Percentiles rank a stretch among this genome's conserved stretches.
These are phyloP conservation scores for Bolinopsis microptera DNA, from an alignment of 37 sponge, comb jelly and placozoan species.

Conservation along the genomic window DNA sequence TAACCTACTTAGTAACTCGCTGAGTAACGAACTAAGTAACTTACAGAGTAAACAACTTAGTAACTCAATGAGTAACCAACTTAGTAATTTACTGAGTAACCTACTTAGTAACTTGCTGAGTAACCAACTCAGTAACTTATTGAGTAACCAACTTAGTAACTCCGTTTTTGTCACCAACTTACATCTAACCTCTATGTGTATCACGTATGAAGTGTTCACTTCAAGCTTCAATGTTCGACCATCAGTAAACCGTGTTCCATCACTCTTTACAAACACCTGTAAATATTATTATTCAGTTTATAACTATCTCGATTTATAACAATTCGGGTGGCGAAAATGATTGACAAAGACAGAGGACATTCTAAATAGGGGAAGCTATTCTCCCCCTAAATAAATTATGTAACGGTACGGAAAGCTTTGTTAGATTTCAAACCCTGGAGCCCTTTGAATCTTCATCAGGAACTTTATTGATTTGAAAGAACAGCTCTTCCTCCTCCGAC, in stretches of 20 bases:
- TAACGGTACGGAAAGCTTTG: not conserved
- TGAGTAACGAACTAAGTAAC: too few species aligned
- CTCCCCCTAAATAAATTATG: not conserved
- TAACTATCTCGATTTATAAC: too few species aligned
- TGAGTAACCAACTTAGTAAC: too few species aligned
- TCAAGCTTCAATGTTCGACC: not conserved
- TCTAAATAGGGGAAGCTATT: too few species aligned
- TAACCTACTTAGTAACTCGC: too few species aligned
- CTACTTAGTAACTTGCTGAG: too few species aligned
- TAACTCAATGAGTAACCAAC: too few species aligned
- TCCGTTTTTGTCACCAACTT: too few species aligned
- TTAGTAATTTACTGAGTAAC: too few species aligned
- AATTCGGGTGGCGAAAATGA: too few species aligned
- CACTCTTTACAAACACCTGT: not conserved
- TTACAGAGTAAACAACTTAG: too few species aligned
- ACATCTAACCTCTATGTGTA: not conserved
- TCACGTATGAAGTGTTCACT: not conserved
- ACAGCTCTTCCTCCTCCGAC: not conserved
- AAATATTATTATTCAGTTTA: not conserved
- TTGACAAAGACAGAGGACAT: not conserved
- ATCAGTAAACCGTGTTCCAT: not conserved
- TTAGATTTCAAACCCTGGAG: not conserved
- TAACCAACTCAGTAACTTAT: too few species aligned
- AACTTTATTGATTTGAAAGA: not conserved
- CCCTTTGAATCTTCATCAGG: not conserved